Evolutionary conservation across 2,113 vertebrate genomes (phyloP), one percentile per base, ranked within the genome.

Genomic region (Ochotona princeps): DNA sequence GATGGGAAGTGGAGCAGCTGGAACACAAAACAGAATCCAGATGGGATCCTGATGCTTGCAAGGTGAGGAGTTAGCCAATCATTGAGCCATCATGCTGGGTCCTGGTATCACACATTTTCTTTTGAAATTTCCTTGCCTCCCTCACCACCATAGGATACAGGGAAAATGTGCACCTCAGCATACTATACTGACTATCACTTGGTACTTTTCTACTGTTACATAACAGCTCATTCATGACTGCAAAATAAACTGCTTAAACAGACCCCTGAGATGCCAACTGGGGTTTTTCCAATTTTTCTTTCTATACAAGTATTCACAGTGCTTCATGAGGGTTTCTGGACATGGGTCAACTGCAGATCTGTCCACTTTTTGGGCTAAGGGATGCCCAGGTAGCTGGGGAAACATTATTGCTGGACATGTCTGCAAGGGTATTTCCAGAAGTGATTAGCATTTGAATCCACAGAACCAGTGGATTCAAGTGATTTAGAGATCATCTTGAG

Each of bases 131-230:
- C 25, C n/a, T 90, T 63, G 32, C 9, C 5, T 44, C 38, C 35
- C 8, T 11, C 35, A 17, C 26, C 38, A 20, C 7, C 32, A 9
- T 81, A 73, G 76, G 17, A 13, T 47, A 18, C 72, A 15, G n/a
- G 66, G 60, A 78, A 79, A 85, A 87, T 61, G 66, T 88, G 30
- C 69, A 10, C 5, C 54, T 74, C 60, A 47, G 54, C 66, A 72
- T 66, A 47, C 84, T 81, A 67, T 93, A 79, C 67, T 76, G 72
- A 93, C 74, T 72, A 75, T 75, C 92, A 13, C 15, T n/a, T 80
- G 17, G 57, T 66, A 72, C 54, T 90, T 66, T 87, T 28, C 72
- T 21, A 25, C 3, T 84, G 30, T 44, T 83, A 72, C 14, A 2
- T 93, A 57, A 61, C 51, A 79, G 67, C 63, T 35, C 54, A 32